Percentiles rank a stretch among this genome's conserved stretches.
These are phyloP conservation scores for Nomada ruficornis DNA, from an alignment of 2,888 invertebrate genomes.

Conservation along the genomic window DNA sequence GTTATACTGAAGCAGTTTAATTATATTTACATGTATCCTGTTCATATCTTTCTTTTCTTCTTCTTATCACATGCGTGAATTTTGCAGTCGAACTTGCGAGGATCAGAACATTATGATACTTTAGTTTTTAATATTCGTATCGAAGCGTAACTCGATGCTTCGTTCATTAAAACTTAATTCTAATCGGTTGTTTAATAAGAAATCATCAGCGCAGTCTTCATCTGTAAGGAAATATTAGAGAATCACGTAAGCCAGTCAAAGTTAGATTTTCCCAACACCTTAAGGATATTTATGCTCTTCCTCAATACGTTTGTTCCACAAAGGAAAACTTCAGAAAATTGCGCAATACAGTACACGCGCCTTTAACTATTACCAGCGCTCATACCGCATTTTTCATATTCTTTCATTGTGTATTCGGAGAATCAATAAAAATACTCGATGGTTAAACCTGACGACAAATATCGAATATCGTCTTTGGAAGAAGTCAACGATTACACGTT, in stretches of 20 bases:
- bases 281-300: slow-evolving; percentile 32
- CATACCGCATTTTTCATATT: slow-evolving; percentile 14
- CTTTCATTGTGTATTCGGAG: slow-evolving; percentile 12
- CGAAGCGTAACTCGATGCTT: too few species aligned
- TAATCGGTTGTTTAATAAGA: neutral
- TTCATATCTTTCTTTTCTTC: slow-evolving; percentile 28
- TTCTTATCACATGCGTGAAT: neutral
- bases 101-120: neutral
- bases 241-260: slow-evolving; percentile 26
- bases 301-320: neutral
- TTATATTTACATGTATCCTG: slow-evolving; percentile 36
- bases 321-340: slow-evolving; percentile 22
- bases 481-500: slow-evolving; percentile 72
- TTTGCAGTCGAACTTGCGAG: slow-evolving; percentile 1
- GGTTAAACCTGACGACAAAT: slow-evolving; percentile 62
- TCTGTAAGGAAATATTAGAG: neutral
- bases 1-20: slow-evolving; percentile 23
- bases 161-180: neutral
- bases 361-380: slow-evolving; percentile 3
- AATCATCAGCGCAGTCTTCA: neutral
- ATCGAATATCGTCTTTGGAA: slow-evolving; percentile 67
- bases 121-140: too few species aligned
- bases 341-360: slow-evolving; percentile 26
- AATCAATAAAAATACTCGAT: slow-evolving; percentile 54
- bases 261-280: slow-evolving; percentile 20